Conservation (phyloP, 1,140 invertebrate genomes). For the Hetaerina americana region DNA sequence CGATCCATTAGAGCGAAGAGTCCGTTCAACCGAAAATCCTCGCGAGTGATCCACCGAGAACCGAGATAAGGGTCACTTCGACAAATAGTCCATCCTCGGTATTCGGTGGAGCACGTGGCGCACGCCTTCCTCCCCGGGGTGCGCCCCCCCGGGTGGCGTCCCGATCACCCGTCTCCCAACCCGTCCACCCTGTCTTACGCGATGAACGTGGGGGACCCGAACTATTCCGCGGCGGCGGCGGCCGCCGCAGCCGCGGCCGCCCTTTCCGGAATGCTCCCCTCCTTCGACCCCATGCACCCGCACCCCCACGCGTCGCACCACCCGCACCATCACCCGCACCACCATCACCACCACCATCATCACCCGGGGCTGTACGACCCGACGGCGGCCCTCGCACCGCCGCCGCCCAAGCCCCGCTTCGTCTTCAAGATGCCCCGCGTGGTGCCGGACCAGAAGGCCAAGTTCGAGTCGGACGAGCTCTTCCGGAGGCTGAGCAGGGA, state of each 20-base stretch:
- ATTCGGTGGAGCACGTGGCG: too few relatives aligned
- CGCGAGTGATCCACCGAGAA: too few relatives aligned
- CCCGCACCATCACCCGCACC: not conserved
- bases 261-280: slow-evolving; percentile 63
- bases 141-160: too few relatives aligned
- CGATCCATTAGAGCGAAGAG: too few relatives aligned
- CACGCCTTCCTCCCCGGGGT: too few relatives aligned
- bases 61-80: too few relatives aligned
- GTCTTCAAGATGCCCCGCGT: slow-evolving; percentile 93
- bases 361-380: slow-evolving; percentile 56
- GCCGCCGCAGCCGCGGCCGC: slow-evolving; percentile 35
- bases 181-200: too few relatives aligned
- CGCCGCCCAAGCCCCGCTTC: slow-evolving; percentile 68
- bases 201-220: not conserved
- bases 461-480: slow-evolving; percentile 91
- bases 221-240: not conserved
- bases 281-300: slow-evolving; percentile 49
- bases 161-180: too few relatives aligned
- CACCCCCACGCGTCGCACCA: not conserved
- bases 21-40: too few relatives aligned
- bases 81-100: too few relatives aligned
- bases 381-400: not conserved
- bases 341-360: not conserved
- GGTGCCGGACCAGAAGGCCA: slow-evolving; percentile 87
- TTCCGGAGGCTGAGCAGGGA: slow-evolving; percentile 88